A percentile compares a stretch with the other conserved stretches of the same genome.
Evolutionary conservation across 2,888 invertebrate genomes (phyloP).

Genomic region (Apamea monoglypha): DNA sequence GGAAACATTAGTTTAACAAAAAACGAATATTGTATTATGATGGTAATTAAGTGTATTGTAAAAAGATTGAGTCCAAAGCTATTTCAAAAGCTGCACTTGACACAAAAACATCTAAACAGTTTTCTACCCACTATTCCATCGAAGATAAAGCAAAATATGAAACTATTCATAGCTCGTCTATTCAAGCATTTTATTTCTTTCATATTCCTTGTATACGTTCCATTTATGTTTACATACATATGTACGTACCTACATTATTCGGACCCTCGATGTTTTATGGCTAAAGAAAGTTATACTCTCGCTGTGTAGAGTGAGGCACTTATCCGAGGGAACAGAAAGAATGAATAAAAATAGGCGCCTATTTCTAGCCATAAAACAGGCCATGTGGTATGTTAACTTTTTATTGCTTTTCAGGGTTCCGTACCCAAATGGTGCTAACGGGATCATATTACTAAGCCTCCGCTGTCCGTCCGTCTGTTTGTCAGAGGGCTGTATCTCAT

Average conservation of each 20-base stretch:
- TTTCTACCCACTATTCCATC: background rate
- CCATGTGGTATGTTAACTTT: conserved; percentile 57
- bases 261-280: conserved; percentile 64
- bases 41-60: background rate
- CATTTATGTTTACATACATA: conserved; percentile 56
- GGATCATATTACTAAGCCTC: background rate
- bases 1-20: no score
- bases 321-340: conserved; percentile 48
- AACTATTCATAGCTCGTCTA: conserved; percentile 50
- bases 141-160: conserved; percentile 34
- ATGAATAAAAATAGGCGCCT: conserved; percentile 61
- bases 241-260: conserved; percentile 53
- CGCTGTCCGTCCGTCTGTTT: background rate
- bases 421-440: background rate
- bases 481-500: background rate
- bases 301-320: conserved; percentile 52
- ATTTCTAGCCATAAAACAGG: conserved; percentile 56
- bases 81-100: background rate
- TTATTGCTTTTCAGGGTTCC: conserved; percentile 46
- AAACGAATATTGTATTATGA: no score
- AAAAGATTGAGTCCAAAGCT: background rate
- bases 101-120: background rate
- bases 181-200: conserved; percentile 56
- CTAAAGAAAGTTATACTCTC: conserved; percentile 47
- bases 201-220: conserved; percentile 42